phyloP scores from a whole-genome alignment of 2,113 vertebrate species.

The Pseudorectes ferrugineus region DNA sequence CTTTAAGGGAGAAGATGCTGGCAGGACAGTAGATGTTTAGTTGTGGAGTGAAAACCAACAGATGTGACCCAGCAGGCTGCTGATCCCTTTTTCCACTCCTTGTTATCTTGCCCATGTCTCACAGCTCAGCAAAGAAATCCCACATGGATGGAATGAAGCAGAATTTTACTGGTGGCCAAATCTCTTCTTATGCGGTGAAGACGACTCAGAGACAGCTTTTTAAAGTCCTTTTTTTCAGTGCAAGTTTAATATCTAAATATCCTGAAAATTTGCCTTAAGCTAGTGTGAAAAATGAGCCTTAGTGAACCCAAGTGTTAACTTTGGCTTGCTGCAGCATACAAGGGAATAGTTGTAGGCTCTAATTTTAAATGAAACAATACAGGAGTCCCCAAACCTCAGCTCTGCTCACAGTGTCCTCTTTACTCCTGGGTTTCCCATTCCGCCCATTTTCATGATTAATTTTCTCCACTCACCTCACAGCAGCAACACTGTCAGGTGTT shows the following conservation, averaged over 20 bases:
- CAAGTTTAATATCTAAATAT: background rate
- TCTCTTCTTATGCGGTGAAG: background rate
- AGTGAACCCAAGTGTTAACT: background rate
- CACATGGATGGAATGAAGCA: background rate
- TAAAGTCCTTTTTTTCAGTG: background rate
- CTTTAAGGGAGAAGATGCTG: background rate
- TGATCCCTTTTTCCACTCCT: background rate
- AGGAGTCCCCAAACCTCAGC: background rate
- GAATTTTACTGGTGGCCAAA: background rate
- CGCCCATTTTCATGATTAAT: background rate
- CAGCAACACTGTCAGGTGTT: background rate
- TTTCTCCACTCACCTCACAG: background rate
- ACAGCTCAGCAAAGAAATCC: background rate
- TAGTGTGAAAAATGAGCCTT: background rate
- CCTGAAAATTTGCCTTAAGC: background rate
- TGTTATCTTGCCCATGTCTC: background rate
- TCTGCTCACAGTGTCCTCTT: background rate
- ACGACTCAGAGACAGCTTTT: background rate
- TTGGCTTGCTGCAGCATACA: background rate
- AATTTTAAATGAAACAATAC: background rate
- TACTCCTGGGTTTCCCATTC: background rate
- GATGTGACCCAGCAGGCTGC: background rate
- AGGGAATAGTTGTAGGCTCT: background rate
- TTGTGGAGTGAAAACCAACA: background rate
- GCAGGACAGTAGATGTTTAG: background rate